Evolutionary conservation across 2,113 vertebrate species (phyloP), one percentile per base, ranked within the genome.

Genomic region (Gallinago paraguaiae): DNA sequence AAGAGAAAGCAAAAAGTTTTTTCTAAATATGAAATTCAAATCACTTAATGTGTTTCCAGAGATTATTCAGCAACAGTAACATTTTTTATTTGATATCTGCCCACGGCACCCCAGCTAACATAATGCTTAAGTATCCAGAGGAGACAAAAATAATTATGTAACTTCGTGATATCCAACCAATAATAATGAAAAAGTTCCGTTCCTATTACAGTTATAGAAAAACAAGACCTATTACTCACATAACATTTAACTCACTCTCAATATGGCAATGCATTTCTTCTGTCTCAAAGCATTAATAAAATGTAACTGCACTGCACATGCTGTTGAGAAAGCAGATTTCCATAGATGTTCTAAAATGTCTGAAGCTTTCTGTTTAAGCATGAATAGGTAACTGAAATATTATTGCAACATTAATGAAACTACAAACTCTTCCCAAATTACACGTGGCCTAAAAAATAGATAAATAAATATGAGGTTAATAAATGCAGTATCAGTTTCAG

Each of bases 201-300:
- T 92, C 30, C 65, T 51, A 11, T 27, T 54, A 67, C 51, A 79
- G 48, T 28, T 64, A 15, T 12, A 48, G 72, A 81, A 74, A 80
- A 82, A 39, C 39, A 82, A 78, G n/a, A 64, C 15, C 82, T 75
- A 77, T 68, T 89, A 30, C 71, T 75, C 71, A 27, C 61, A 25
- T 70, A 65, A 67, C 65, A 56, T 37, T 71, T 25, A 68, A 33
- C 41, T 43, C 4, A 0, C 41, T 75, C 81, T 46, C 76, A 65
- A 57, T 22, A 59, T 17, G 35, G n/a, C 87, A 57, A 10, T 11
- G 50, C 24, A 28, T 37, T 51, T 78, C n/a, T 56, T 67, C 48
- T 71, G 80, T 88, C 79, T 81, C 78, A 92, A 68, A 88, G 54
- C 68, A 71, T 56, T 90, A 87, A 88, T 82, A 72, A 94, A 90